Evolutionary conservation across 2,888 invertebrate species (phyloP).

Genomic region (Eremobia ochroleuca): DNA sequence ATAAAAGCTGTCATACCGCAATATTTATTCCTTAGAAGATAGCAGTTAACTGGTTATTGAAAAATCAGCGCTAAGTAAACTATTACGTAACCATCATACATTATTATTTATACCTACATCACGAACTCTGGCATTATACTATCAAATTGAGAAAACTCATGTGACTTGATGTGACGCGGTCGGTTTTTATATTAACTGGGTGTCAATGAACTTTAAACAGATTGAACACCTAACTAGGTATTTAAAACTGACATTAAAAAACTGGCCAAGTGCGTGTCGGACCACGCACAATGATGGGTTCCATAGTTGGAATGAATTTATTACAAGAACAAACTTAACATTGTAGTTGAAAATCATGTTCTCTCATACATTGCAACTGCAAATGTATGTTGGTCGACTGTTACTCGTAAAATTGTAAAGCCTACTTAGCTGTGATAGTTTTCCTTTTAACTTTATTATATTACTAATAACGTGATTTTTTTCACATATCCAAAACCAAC

Average conservation of each 20-base stretch:
- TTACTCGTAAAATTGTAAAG: too few species aligned
- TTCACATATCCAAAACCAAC: too few species aligned
- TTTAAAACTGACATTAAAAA: constrained; percentile 59
- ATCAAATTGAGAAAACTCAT: constrained; percentile 77
- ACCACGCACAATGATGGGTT: too few species aligned
- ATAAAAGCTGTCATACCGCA: neutral
- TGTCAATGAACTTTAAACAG: constrained; percentile 78
- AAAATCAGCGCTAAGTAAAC: constrained; percentile 27
- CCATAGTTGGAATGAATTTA: too few species aligned
- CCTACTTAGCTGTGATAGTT: too few species aligned
- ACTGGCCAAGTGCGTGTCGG: too few species aligned
- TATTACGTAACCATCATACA: constrained; percentile 37
- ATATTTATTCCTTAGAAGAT: neutral
- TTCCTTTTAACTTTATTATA: too few species aligned
- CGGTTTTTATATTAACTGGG: constrained; percentile 71
- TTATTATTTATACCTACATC: constrained; percentile 31
- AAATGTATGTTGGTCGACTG: too few species aligned
- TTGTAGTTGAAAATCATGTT: too few species aligned
- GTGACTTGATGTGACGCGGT: constrained; percentile 74
- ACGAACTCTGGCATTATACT: constrained; percentile 73
- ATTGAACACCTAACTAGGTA: constrained; percentile 45
- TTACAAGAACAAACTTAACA: too few species aligned
- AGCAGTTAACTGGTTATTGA: neutral
- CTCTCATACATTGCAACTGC: too few species aligned
- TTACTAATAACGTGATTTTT: too few species aligned